Evolutionary conservation across 64 coral and sea anemone genomes (phyloP), one percentile per base, ranked within the genome.

Genomic region (Montipora efflorescens): DNA sequence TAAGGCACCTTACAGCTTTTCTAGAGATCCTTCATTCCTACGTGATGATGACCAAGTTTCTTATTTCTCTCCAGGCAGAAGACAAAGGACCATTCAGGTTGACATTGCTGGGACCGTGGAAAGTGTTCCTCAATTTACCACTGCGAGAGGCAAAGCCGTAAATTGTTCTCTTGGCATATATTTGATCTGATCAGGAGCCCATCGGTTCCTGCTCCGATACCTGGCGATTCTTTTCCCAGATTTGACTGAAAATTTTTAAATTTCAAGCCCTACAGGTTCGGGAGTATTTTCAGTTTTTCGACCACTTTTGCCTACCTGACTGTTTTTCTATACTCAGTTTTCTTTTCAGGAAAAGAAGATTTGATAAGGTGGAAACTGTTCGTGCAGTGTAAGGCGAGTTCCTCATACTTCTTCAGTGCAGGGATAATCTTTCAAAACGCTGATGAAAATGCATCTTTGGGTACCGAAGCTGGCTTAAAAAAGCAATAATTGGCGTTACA

Each of bases 291-390:
- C 61, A 66, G 61, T 7, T 66, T 66, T 66, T 66, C 5, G 3
- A 66, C 61, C 61, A 66, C 61, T 66, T 66, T 7, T 66, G 61
- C 61, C 61, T 66, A 66, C 61, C 61, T 66, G 3, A 66, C 61
- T 66, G 2, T 66, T 66, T 66, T 66, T 66, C 61, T 66, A 0
- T 5, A 66, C 61, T 66, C 61, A 66, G 61, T 66, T 66, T 36
- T 66, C 61, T 66, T 66, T 66, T 66, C 61, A 66, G 61, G 61
- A 66, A 66, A 66, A 66, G 61, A 66, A 66, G 61, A 66, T 66
- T 66, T 66, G 61, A 66, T 66, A 66, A 66, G 61, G 5, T 66
- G 61, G 61, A 66, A 66, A 66, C 61, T 66, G 61, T 66, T 66
- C 61, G 61, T 7, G 61, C 61, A 66, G 61, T 66, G 61, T 66